Conservation (phyloP, 1,140 invertebrate species). For the Tenebrio molitor region DNA sequence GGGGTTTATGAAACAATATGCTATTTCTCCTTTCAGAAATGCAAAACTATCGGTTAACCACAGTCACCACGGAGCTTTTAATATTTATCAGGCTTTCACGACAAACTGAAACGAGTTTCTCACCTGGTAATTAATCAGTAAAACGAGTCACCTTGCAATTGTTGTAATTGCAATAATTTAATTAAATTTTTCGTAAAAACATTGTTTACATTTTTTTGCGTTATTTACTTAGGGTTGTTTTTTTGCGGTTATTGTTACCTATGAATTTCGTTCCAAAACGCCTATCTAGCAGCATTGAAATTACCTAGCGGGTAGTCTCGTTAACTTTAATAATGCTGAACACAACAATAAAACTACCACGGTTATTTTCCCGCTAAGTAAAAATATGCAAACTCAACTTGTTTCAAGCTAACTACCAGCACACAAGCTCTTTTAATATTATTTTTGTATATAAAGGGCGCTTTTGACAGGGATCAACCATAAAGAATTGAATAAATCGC, state of each 20-base stretch:
- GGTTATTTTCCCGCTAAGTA: conserved; percentile 8
- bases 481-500: too few species aligned
- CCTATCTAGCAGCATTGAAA: conserved; percentile 6
- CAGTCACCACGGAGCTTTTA: too few species aligned
- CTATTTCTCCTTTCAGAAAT: too few species aligned
- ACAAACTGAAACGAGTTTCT: too few species aligned
- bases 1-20: too few species aligned
- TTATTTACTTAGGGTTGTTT: neutral
- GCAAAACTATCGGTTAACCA: too few species aligned
- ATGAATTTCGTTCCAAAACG: conserved; percentile 18
- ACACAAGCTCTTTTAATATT: conserved; percentile 16
- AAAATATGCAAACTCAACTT: conserved; percentile 38
- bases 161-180: neutral
- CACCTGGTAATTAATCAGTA: too few species aligned
- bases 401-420: conserved; percentile 19
- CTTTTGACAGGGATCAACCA: too few species aligned
- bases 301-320: conserved; percentile 26
- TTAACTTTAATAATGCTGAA: conserved; percentile 39
- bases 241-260: conserved; percentile 2
- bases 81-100: too few species aligned
- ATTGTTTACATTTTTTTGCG: neutral
- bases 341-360: conserved; percentile 29
- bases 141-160: neutral
- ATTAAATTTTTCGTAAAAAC: conserved; percentile 3
- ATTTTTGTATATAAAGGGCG: neutral